Conservation (phyloP, 2,888 invertebrate genomes). For the Idaea dimidiata region DNA sequence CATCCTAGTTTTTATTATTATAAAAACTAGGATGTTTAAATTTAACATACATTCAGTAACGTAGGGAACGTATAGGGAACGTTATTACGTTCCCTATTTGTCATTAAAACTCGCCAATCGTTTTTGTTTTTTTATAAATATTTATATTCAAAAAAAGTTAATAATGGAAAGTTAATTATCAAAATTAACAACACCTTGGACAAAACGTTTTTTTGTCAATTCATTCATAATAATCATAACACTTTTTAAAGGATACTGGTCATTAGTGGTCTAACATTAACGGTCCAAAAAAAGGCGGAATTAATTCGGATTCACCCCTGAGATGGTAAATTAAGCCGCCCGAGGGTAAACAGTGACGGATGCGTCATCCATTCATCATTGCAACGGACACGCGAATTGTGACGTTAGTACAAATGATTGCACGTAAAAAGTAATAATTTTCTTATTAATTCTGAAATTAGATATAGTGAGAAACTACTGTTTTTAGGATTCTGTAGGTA, state of each 20-base stretch:
- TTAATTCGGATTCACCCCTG: conserved; percentile 14
- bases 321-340: conserved; percentile 28
- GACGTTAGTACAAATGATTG: conserved; percentile 11
- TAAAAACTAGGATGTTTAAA: too few relatives aligned
- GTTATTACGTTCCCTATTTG: too few relatives aligned
- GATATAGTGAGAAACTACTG: conserved; percentile 1
- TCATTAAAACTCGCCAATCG: too few relatives aligned
- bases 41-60: too few relatives aligned
- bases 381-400: conserved; percentile 38
- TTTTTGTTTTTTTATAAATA: too few relatives aligned
- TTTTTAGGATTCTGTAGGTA: not conserved
- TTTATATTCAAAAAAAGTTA: too few relatives aligned
- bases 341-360: conserved; percentile 30
- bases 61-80: too few relatives aligned
- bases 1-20: too few relatives aligned
- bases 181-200: not conserved
- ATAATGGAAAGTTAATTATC: conserved; percentile 39
- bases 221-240: not conserved
- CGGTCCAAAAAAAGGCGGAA: not conserved
- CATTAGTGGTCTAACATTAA: not conserved
- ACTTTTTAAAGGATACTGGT: not conserved
- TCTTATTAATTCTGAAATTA: not conserved
- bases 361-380: conserved; percentile 41
- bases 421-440: not conserved
- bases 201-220: not conserved